A percentile compares a stretch with the other conserved stretches of the same genome.
These are phyloP conservation scores for Eueremaeus valkanovi DNA, from an alignment of 2,888 invertebrate species.

Conservation along the genomic window DNA sequence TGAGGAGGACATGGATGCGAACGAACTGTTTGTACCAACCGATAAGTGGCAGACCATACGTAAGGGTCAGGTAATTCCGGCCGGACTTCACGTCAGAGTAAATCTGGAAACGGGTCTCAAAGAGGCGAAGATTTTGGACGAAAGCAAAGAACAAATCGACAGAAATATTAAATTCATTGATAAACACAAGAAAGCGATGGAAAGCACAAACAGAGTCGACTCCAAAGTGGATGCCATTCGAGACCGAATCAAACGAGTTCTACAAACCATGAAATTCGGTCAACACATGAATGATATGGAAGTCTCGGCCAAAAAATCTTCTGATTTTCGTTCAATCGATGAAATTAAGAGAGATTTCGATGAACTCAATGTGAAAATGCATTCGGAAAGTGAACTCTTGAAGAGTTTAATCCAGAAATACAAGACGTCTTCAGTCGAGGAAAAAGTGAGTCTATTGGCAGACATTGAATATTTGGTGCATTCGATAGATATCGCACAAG, in stretches of 20 bases:
- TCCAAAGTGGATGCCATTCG: conserved; percentile 47
- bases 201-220: conserved; percentile 46
- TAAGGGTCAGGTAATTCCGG: conserved; percentile 68
- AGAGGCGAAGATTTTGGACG: conserved; percentile 68
- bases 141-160: conserved; percentile 44
- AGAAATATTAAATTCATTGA: conserved; percentile 41
- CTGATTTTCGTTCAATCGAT: conserved; percentile 59
- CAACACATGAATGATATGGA: conserved; percentile 50
- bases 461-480: conserved; percentile 71
- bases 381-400: conserved; percentile 66
- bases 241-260: not conserved
- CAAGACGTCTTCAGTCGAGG: conserved; percentile 49
- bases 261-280: conserved; percentile 34
- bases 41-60: conserved; percentile 63
- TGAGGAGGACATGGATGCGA: not conserved
- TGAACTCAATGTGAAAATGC: conserved; percentile 61
- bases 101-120: conserved; percentile 69
- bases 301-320: conserved; percentile 47
- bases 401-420: conserved; percentile 56
- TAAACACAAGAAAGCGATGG: conserved; percentile 35
- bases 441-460: conserved; percentile 58
- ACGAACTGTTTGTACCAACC: conserved; percentile 58
- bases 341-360: conserved; percentile 65
- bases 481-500: conserved; percentile 60
- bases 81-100: conserved; percentile 69